Percentiles rank a stretch among this genome's conserved stretches.
Evolutionary conservation across 2,888 invertebrate species (phyloP).

Genomic region (Allolobophora icterica): DNA sequence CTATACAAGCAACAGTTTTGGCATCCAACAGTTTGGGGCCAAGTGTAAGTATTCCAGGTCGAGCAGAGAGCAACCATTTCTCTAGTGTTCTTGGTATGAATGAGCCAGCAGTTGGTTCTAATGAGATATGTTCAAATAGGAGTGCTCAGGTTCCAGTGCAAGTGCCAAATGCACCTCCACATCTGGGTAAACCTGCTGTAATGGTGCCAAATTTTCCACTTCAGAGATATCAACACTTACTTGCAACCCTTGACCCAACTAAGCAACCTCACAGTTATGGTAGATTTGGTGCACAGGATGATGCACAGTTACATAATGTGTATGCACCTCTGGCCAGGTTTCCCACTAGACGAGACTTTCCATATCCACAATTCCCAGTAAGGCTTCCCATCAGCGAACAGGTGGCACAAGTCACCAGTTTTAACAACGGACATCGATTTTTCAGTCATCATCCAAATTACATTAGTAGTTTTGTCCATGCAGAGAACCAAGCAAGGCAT

Average conservation of each 20-base stretch:
- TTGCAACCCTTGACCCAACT: conserved; percentile 1
- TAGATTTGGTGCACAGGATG: background rate
- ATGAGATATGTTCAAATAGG: background rate
- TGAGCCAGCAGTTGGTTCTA: background rate
- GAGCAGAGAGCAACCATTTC: background rate
- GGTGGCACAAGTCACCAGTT: conserved; percentile 8
- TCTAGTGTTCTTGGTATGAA: background rate
- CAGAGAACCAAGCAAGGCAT: conserved; percentile 1
- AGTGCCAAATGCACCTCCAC: background rate
- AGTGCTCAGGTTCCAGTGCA: background rate
- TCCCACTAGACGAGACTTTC: background rate
- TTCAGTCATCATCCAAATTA: background rate
- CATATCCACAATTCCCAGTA: background rate
- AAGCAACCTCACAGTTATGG: background rate
- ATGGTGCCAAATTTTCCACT: background rate
- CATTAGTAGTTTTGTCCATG: background rate
- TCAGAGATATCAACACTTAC: background rate
- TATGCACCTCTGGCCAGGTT: background rate
- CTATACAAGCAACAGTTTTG: background rate
- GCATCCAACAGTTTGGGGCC: background rate
- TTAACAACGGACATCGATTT: background rate
- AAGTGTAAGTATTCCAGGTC: background rate
- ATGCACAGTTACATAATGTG: background rate
- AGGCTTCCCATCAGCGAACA: background rate
- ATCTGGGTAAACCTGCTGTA: background rate